Base-by-base conservation (phyloP, 1,140 invertebrate genomes). In the Hyphantria cunea region DNA sequence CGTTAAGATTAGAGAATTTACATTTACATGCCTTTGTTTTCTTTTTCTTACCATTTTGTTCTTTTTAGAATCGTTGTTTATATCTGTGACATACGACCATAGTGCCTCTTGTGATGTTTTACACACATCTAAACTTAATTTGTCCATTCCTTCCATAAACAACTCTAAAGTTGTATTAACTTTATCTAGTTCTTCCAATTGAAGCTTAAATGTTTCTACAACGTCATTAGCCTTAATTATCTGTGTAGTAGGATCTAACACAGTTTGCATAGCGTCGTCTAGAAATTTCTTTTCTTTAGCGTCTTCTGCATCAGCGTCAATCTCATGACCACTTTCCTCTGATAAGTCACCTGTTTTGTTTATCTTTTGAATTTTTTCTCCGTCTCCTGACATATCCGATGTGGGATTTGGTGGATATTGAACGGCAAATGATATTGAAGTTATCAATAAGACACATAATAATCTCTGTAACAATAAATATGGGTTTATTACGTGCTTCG, bases 141-240 rank as follows among this genome's bases (percentile, higher is more conserved):
- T 83, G 69, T 90, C 87, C 84, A 90, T 87, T 70, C 82, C 78
- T 6, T 84, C 74, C 75, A 90, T 84, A 71, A 89, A 90, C 0
- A 59, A 48, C 48, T 88, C 79, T 10, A 90, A 41, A 5, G 78
- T 85, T 12, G 68, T 70, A 66, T 88, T 89, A 42, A 70, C 80
- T 59, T 82, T 82, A 49, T 83, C 74, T 48, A 90, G 61, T 56
- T 82, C 76, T 9, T 86, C 76, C 61, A 89, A 65, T 58, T 86
- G 79, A 45, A 66, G 51, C 74, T 83, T 86, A 55, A 85, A 81
- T 54, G 70, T 79, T 60, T 86, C 76, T 39, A 83, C 65, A 32
- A 73, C 56, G 60, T 89, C 79, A 32, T 70, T 70, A 37, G 65
- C 68, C 67, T 78, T 85, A 11, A 62, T 31, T 63, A 89, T 83